A percentile compares a stretch with the other conserved stretches of the same genome.
Evolutionary conservation across 2,888 invertebrate species (phyloP).

Genomic region (Pinctada fucata): DNA sequence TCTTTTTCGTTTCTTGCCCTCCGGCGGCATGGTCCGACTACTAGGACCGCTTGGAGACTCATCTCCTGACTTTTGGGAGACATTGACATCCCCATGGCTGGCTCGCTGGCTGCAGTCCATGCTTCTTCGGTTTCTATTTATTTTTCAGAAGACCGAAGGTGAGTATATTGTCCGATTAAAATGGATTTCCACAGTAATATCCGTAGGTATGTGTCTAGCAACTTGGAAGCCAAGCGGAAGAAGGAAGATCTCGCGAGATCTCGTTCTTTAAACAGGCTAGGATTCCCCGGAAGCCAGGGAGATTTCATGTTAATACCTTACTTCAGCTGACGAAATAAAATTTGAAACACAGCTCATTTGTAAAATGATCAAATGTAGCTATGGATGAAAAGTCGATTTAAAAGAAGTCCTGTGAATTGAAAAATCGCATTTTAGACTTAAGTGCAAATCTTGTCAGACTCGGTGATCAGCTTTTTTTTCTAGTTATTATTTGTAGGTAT

Average conservation of each 20-base stretch:
- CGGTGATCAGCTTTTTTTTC: too few species aligned
- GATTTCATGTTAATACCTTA: constrained; percentile 2
- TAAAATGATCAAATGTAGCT: too few species aligned
- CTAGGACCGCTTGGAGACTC: neutral
- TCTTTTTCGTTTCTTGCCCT: constrained; percentile 1
- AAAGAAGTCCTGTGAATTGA: too few species aligned
- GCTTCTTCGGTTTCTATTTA: neutral
- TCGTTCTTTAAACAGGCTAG: neutral
- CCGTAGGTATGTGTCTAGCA: neutral
- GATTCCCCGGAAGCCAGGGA: constrained; percentile 4
- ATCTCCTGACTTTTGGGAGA: neutral
- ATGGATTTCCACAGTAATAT: neutral
- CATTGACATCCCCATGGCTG: neutral
- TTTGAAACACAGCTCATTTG: neutral
- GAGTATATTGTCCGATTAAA: neutral
- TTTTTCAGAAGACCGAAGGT: neutral
- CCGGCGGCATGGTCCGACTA: neutral
- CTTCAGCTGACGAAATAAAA: neutral
- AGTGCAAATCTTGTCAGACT: too few species aligned
- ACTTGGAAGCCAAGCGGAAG: neutral
- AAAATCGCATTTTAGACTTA: too few species aligned
- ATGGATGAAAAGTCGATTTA: too few species aligned
- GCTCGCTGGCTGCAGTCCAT: neutral
- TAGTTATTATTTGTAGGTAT: too few species aligned
- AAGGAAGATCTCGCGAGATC: neutral